Percentiles rank a stretch among this genome's conserved stretches.
These are phyloP conservation scores for Valencia hispanica DNA, from an alignment of 2,797 vertebrate species.

Conservation along the genomic window DNA sequence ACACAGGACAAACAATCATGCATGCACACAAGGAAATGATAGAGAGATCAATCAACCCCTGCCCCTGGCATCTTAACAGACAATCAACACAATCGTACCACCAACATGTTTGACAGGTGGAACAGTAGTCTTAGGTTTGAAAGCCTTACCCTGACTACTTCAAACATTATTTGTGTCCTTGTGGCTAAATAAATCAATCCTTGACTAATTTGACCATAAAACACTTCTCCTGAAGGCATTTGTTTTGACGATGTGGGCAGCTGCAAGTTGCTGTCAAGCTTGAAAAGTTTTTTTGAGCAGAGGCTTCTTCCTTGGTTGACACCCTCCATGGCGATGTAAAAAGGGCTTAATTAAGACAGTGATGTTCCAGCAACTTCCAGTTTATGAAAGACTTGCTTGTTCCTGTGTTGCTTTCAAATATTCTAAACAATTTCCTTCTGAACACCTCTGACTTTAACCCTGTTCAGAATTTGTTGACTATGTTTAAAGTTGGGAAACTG, in stretches of 20 bases:
- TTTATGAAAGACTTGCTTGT: background rate
- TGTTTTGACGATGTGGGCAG: background rate
- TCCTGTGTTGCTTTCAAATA: background rate
- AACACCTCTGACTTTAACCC: background rate
- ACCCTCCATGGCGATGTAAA: background rate
- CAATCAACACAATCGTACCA: no score
- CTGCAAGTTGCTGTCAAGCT: background rate
- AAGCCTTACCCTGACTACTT: background rate
- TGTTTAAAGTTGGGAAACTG: background rate
- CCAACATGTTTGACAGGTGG: background rate
- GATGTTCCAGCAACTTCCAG: no score
- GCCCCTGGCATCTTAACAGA: no score
- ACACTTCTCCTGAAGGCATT: background rate
- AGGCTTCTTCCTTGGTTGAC: background rate
- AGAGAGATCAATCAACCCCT: no score
- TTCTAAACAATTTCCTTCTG: background rate
- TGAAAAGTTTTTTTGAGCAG: background rate
- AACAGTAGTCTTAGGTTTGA: no score
- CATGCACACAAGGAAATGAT: no score
- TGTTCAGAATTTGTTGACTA: background rate
- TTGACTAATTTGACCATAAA: background rate
- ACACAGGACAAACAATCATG: no score
- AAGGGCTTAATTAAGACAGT: background rate
- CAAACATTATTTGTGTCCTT: background rate
- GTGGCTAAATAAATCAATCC: background rate